Conservation (phyloP, 2,113 vertebrate genomes). For the Phrynocephalus versicolor region DNA sequence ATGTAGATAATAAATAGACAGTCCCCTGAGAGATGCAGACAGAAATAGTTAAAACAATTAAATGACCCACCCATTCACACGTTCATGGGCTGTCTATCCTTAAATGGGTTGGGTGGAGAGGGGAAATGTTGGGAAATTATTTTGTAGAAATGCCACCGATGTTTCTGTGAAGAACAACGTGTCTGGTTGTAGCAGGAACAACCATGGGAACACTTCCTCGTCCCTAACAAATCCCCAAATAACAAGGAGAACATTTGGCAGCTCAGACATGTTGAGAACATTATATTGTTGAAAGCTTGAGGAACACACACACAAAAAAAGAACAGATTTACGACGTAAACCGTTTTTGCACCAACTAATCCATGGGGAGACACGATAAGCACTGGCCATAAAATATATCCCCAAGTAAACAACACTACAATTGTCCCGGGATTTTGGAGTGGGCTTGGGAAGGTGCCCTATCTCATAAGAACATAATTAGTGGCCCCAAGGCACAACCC, state of each 20-base stretch:
- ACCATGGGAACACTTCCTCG: not conserved
- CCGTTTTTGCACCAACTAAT: not conserved
- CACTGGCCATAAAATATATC: not conserved
- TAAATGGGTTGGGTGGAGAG: conserved; percentile 52
- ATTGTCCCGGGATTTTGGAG: not conserved
- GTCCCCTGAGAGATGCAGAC: conserved; percentile 31
- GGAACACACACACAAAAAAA: not conserved
- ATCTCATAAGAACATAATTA: not conserved
- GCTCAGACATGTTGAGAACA: not conserved
- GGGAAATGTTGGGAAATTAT: conserved; percentile 51
- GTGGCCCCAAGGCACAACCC: not conserved
- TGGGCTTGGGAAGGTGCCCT: not conserved
- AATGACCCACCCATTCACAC: conserved; percentile 44
- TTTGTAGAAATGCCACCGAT: conserved; percentile 49
- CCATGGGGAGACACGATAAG: not conserved
- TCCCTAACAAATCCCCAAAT: not conserved
- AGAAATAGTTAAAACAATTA: conserved; percentile 49
- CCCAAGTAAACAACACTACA: not conserved
- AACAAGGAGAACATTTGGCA: not conserved
- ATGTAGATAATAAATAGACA: conserved; percentile 47
- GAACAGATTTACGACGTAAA: conserved; percentile 4
- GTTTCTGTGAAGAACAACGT: conserved; percentile 46
- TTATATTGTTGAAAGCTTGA: conserved; percentile 7
- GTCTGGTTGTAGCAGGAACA: conserved; percentile 43
- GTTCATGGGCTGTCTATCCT: conserved; percentile 55